These are phyloP conservation scores for Deroptyus accipitrinus DNA, from an alignment of 2,113 vertebrate genomes.

Conservation along the genomic window DNA sequence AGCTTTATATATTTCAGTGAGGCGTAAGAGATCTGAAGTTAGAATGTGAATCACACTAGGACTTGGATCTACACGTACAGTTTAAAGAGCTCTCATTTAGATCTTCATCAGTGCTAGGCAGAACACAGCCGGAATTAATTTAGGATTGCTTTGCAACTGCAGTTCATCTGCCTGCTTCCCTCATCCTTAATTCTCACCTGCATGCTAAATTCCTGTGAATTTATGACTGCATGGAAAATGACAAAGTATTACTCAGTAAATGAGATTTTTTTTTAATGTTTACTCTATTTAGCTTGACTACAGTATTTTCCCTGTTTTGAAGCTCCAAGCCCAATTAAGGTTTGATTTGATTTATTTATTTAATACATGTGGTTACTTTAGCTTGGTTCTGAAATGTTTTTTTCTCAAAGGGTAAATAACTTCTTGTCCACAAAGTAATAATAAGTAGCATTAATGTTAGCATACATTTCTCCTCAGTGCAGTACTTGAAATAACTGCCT, in stretches of 20 bases:
- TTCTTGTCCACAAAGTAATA: neutral
- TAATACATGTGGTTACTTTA: neutral
- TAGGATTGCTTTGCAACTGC: neutral
- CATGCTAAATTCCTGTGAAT: neutral
- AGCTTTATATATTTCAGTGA: neutral
- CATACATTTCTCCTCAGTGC: neutral
- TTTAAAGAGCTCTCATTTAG: slow-evolving; percentile 11
- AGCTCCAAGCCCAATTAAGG: neutral
- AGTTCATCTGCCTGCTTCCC: neutral
- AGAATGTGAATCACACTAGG: slow-evolving; percentile 3
- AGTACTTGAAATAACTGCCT: neutral
- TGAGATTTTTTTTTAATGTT: neutral
- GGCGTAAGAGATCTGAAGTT: neutral
- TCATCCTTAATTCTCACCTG: neutral
- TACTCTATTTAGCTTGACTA: slow-evolving; percentile 12
- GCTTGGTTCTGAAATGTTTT: neutral
- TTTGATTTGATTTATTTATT: neutral
- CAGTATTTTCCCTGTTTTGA: neutral
- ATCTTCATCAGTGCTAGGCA: neutral
- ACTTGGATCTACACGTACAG: neutral
- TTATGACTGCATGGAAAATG: neutral
- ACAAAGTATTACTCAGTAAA: neutral
- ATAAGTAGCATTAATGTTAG: neutral
- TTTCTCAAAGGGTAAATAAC: neutral
- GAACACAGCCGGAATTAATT: slow-evolving; percentile 7